Base-by-base conservation (phyloP, 2,797 vertebrate genomes). In the Crypturellus tataupa region DNA sequence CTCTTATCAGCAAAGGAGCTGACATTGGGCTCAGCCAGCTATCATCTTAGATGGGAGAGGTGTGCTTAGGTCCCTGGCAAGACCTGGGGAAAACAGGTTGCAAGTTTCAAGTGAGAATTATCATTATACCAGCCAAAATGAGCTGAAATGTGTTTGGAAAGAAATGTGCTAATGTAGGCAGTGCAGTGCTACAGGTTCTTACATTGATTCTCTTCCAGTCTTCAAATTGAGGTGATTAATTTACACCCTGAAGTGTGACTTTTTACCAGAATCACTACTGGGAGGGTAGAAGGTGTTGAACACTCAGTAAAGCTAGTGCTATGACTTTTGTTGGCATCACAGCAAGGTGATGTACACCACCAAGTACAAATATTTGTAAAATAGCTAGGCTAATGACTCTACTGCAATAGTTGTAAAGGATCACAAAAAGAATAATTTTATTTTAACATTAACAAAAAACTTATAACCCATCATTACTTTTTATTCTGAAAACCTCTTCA, bases 191-290 rank as follows among this genome's bases (percentile, higher is more conserved):
- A 71, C 65, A 89, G 39, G 14, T 24, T 39, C 88, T 91, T 87
- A 37, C 73, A 90, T 89, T 82, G 87, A 95, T 93, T 89, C 18
- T 62, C 23, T 67, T 44, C 88, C 42, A 40, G 47, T 67, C 37
- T 81, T 59, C 84, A 92, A 94, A 90, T 68, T 35, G 8, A 10
- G 4, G 56, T 89, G 81, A 90, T 94, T 89, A 82, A 95, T 90
- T 92, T 80, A 85, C 39, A 85, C 44, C 72, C 69, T 49, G 58
- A 82, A 85, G 72, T 0, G 0, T 85, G 64, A 53, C 31, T 85
- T 87, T 79, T 68, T 77, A 64, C 27, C 17, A 23, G 9, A 62
- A 0, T 53, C 27, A 18, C 81, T 92, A 67, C 14, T 63, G 29
- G 27, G 14, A 87, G 5, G 3, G 17, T 6, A 39, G 47, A 80